A percentile compares a stretch with the other conserved stretches of the same genome.
These are phyloP conservation scores for Neogobius melanostomus DNA, from an alignment of 2,113 vertebrate species.

Conservation along the genomic window DNA sequence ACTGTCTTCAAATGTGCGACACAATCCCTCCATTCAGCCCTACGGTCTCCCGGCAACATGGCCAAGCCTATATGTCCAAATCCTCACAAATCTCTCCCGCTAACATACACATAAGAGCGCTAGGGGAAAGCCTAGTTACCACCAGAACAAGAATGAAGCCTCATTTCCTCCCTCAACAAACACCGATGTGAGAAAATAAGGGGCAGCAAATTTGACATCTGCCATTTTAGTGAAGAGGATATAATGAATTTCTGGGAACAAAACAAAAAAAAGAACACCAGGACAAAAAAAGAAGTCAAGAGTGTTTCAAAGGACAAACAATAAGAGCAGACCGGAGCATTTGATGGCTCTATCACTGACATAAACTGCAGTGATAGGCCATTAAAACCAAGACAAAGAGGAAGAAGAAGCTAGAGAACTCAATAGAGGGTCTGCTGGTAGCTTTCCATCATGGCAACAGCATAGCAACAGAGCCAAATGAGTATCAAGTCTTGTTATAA, in stretches of 20 bases:
- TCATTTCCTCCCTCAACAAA: slow-evolving; percentile 14
- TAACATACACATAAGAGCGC: slow-evolving; percentile 21
- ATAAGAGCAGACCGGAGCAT: no score
- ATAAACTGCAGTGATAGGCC: no score
- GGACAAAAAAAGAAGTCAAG: background rate
- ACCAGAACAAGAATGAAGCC: slow-evolving; percentile 4
- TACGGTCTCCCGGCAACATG: slow-evolving; percentile 54
- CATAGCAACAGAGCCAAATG: no score
- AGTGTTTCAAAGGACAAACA: background rate
- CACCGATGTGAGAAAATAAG: slow-evolving; percentile 2
- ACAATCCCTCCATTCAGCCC: slow-evolving; percentile 46
- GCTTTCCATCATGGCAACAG: no score
- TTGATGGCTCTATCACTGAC: background rate
- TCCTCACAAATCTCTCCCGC: slow-evolving; percentile 16
- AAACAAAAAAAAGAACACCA: background rate
- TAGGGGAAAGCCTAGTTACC: slow-evolving; percentile 16
- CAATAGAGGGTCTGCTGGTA: no score
- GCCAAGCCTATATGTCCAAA: slow-evolving; percentile 6
- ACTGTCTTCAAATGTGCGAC: slow-evolving; percentile 49
- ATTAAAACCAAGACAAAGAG: no score
- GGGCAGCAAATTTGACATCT: background rate
- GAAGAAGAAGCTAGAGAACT: no score
- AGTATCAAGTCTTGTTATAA: no score
- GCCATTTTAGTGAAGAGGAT: slow-evolving; percentile 24
- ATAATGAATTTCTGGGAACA: background rate